Evolutionary conservation across 2,113 vertebrate species (phyloP).

Genomic region (Crotalus tigris): DNA sequence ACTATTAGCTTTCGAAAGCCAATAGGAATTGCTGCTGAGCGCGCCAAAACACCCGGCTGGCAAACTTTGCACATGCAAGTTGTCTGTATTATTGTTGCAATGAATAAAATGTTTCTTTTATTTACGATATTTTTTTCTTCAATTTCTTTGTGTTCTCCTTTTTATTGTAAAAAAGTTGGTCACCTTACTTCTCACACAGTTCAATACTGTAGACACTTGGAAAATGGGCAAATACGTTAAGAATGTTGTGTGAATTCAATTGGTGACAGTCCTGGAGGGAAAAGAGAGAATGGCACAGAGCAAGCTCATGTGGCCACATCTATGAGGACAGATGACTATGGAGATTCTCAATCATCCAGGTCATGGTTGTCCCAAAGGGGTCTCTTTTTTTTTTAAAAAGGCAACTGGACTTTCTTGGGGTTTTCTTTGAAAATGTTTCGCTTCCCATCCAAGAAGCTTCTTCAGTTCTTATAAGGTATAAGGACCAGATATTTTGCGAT

Average conservation of each 20-base stretch:
- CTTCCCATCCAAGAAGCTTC: not conserved
- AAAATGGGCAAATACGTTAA: not conserved
- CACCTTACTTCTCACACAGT: not conserved
- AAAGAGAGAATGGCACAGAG: not conserved
- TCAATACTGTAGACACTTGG: not conserved
- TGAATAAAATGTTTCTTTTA: too few relatives aligned
- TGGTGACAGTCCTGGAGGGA: not conserved
- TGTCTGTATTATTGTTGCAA: too few relatives aligned
- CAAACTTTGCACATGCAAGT: too few relatives aligned
- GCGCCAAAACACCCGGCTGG: too few relatives aligned
- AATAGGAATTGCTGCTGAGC: too few relatives aligned
- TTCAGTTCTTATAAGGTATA: not conserved
- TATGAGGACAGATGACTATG: not conserved
- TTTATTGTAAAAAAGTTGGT: too few relatives aligned
- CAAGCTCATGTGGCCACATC: not conserved
- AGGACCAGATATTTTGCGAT: not conserved
- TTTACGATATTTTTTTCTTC: too few relatives aligned
- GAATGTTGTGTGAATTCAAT: not conserved
- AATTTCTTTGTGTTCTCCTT: too few relatives aligned
- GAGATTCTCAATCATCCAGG: not conserved
- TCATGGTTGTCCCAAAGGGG: too few relatives aligned
- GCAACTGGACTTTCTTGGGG: not conserved
- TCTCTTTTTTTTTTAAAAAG: too few relatives aligned
- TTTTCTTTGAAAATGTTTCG: not conserved
- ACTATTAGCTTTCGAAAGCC: too few relatives aligned